Conservation (phyloP, 2,888 invertebrate species). For the Tolmerus cingulatus region DNA sequence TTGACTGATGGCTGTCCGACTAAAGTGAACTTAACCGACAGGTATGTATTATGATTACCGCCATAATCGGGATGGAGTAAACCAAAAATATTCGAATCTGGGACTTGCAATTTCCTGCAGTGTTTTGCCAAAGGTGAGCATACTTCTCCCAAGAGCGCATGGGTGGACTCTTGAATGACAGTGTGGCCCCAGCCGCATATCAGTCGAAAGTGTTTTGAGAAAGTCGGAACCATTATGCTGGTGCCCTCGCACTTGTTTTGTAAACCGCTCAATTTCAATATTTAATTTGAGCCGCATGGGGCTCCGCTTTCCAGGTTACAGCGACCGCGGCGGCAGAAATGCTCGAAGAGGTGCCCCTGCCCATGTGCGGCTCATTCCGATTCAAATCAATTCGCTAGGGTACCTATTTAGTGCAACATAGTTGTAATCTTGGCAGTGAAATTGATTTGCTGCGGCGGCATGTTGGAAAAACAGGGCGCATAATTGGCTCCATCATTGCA, state of each 20-base stretch:
- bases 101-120: background rate
- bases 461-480: background rate
- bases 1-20: background rate
- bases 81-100: background rate
- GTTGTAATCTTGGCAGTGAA: conserved; percentile 8
- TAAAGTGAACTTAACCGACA: background rate
- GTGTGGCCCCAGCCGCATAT: background rate
- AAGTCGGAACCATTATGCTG: background rate
- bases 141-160: background rate
- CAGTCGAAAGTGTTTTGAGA: background rate
- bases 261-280: background rate
- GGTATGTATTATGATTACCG: background rate
- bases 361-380: background rate
- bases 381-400: background rate
- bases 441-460: background rate
- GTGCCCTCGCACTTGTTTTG: background rate
- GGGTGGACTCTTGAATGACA: background rate
- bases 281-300: background rate
- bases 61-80: background rate
- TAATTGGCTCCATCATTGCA: background rate
- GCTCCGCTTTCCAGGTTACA: background rate
- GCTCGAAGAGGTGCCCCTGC: background rate
- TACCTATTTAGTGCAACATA: background rate
- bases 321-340: background rate
- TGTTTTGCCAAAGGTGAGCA: background rate